A percentile compares a stretch with the other conserved stretches of the same genome.
phyloP scores from a whole-genome alignment of 2,888 invertebrate genomes.

The Drosophila hawaiiensis region DNA sequence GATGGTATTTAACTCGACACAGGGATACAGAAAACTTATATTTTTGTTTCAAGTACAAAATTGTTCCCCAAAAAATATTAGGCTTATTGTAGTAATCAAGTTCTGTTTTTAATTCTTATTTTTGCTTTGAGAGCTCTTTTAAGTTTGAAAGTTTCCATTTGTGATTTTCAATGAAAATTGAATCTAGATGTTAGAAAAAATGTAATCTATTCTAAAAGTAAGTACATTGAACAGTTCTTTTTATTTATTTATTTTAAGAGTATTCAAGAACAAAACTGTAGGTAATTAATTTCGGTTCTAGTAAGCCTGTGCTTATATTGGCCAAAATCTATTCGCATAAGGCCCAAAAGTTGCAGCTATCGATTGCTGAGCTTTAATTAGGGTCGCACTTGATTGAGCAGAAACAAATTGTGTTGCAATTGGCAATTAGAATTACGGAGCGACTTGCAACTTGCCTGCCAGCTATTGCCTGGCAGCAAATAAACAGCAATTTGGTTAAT shows the following conservation, averaged over 20 bases:
- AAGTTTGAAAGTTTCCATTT: background rate
- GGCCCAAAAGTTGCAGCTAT: slow-evolving; percentile 28
- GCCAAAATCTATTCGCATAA: slow-evolving; percentile 6
- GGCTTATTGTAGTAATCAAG: background rate
- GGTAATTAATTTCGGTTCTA: background rate
- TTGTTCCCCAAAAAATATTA: background rate
- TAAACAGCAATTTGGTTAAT: slow-evolving; percentile 75
- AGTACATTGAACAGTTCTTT: background rate
- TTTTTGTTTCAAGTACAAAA: background rate
- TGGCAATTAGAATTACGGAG: slow-evolving; percentile 51
- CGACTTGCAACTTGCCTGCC: slow-evolving; percentile 52
- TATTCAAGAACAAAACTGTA: background rate
- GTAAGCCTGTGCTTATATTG: background rate
- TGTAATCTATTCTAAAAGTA: background rate
- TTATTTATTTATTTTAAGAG: background rate
- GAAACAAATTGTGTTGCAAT: slow-evolving; percentile 57
- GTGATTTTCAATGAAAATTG: background rate
- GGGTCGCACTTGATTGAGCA: slow-evolving; percentile 55
- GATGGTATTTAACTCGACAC: background rate
- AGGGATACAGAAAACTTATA: background rate
- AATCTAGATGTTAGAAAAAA: background rate
- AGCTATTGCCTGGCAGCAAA: slow-evolving; percentile 62
- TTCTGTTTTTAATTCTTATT: too few relatives aligned
- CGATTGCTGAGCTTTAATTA: slow-evolving; percentile 52
- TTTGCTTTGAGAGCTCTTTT: background rate